phyloP scores from a whole-genome alignment of 2,888 invertebrate species.

The Dimorphilus gyrociliatus region DNA sequence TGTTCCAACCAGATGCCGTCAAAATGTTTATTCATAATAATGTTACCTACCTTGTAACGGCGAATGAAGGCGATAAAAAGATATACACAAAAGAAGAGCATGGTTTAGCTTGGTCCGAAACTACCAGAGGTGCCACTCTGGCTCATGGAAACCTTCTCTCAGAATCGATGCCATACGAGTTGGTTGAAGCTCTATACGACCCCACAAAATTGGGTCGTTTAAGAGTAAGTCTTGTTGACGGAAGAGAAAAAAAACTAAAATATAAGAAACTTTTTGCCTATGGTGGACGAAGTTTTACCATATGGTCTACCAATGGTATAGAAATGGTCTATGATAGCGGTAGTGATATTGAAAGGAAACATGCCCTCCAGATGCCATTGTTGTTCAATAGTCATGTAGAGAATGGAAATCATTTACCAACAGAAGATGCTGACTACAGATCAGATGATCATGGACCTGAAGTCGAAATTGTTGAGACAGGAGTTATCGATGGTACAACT shows the following conservation, averaged over 20 bases:
- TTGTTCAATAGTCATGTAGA: conserved; percentile 13
- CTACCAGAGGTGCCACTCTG: conserved; percentile 2
- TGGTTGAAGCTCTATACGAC: conserved; percentile 2
- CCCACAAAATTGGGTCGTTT: conserved; percentile 2
- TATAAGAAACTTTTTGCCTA: conserved; percentile 8
- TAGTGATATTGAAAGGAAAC: conserved; percentile 6
- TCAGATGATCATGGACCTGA: conserved; percentile 12
- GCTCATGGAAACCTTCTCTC: conserved; percentile 3
- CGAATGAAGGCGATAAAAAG: conserved; percentile 5
- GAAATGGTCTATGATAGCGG: conserved; percentile 10
- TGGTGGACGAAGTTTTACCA: conserved; percentile 11
- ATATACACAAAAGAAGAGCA: conserved; percentile 4
- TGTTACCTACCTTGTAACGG: conserved; percentile 4
- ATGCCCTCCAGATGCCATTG: conserved; percentile 6
- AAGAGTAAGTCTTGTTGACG: conserved; percentile 4
- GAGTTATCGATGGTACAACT: conserved; percentile 1
- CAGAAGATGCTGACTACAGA: conserved; percentile 10
- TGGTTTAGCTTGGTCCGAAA: conserved; percentile 5
- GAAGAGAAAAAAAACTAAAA: no score
- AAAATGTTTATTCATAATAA: conserved; percentile 4
- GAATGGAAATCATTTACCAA: not conserved
- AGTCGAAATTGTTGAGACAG: conserved; percentile 5
- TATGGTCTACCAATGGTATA: conserved; percentile 6
- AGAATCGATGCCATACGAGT: conserved; percentile 1
- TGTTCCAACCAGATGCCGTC: conserved; percentile 5